phyloP scores from a whole-genome alignment of 2,797 vertebrate genomes.

The Enteromius treurensis region DNA sequence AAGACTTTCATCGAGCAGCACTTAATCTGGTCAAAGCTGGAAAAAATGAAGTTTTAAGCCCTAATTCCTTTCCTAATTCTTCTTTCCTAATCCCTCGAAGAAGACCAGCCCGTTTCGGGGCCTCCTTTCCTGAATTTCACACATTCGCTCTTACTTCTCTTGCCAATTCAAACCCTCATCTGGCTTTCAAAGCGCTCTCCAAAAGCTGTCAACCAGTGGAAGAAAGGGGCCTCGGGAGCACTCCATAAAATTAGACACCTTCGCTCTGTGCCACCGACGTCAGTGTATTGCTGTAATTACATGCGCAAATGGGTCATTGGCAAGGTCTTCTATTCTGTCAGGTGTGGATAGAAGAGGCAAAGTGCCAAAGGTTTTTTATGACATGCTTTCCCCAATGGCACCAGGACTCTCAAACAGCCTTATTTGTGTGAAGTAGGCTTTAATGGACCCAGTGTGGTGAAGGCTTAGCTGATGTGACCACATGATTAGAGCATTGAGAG shows the following conservation, averaged over 20 bases:
- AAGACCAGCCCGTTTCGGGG: constrained; percentile 64
- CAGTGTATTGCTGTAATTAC: constrained; percentile 54
- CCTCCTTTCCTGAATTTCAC: constrained; percentile 51
- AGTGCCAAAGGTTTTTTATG: constrained; percentile 38
- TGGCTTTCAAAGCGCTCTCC: constrained; percentile 51
- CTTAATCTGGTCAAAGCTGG: constrained; percentile 72
- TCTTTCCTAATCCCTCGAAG: constrained; percentile 67
- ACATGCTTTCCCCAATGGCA: constrained; percentile 16
- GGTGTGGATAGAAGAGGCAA: constrained; percentile 49
- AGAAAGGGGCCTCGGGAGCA: constrained; percentile 50
- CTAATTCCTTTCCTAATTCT: constrained; percentile 67
- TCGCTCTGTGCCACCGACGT: constrained; percentile 39
- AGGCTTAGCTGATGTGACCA: constrained; percentile 25
- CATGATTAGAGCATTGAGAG: constrained; percentile 20
- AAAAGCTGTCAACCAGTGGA: constrained; percentile 41
- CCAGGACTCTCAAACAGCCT: constrained; percentile 36
- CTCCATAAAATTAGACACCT: constrained; percentile 55
- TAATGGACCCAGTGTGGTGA: constrained; percentile 35
- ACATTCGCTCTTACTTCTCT: constrained; percentile 17
- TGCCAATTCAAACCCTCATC: constrained; percentile 52
- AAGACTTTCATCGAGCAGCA: constrained; percentile 42
- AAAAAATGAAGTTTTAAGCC: constrained; percentile 70
- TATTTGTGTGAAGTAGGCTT: constrained; percentile 47
- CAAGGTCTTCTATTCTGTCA: constrained; percentile 45
- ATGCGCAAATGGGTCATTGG: constrained; percentile 57